Evolutionary conservation across 2,888 invertebrate genomes (phyloP).

Genomic region (Orthonychiurus folsomi): DNA sequence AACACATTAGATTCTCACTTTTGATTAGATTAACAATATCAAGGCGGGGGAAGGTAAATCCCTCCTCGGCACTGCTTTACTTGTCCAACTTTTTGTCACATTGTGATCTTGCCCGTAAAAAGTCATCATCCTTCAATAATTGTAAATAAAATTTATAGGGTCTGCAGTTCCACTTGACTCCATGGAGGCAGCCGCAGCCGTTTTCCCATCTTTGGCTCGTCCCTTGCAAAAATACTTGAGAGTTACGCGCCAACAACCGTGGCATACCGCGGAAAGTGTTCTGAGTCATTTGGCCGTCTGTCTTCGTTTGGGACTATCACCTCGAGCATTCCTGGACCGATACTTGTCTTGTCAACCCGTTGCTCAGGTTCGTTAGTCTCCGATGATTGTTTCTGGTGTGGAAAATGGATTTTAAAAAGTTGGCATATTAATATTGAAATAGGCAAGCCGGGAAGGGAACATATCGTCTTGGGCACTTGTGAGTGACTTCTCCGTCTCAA

Average conservation of each 20-base stretch:
- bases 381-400: neutral
- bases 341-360: conserved; percentile 80
- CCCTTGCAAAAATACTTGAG: conserved; percentile 93
- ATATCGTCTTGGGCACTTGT: conserved; percentile 94
- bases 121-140: too few species aligned
- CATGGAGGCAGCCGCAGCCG: conserved; percentile 92
- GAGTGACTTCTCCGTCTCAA: conserved; percentile 80
- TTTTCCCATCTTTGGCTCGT: conserved; percentile 92
- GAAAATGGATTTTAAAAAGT: neutral
- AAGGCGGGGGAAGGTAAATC: too few species aligned
- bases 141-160: conserved; percentile 44
- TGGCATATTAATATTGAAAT: conserved; percentile 8
- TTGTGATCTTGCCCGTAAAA: too few species aligned
- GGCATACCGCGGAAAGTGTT: conserved; percentile 89
- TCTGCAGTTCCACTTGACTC: conserved; percentile 83
- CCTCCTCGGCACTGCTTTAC: too few species aligned
- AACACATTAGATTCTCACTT: too few species aligned
- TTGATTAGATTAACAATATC: too few species aligned
- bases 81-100: too few species aligned
- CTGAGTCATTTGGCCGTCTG: conserved; percentile 82
- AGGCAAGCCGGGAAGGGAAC: conserved; percentile 37
- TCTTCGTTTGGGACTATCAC: conserved; percentile 85
- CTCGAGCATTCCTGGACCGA: conserved; percentile 87
- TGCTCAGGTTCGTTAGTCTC: conserved; percentile 54
- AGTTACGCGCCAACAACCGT: conserved; percentile 89